Evolutionary conservation across 2,113 vertebrate species (phyloP), one percentile per base, ranked within the genome.

Genomic region (Phylloscopus whistleri): DNA sequence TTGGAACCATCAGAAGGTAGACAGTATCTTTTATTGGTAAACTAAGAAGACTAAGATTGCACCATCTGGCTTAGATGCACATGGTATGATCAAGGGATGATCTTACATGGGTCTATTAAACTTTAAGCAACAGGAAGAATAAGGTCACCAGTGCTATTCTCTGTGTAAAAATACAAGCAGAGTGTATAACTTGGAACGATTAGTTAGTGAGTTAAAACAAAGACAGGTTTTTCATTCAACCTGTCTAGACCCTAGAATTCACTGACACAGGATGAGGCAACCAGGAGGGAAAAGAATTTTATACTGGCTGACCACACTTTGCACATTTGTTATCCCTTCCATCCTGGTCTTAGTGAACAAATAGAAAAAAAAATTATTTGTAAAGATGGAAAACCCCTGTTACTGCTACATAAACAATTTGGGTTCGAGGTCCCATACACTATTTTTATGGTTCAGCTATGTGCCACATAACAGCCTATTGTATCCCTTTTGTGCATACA

Each of bases 181-280:
- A 68, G 4, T 55, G 16, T 21, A 31, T 26, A 6, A 31, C 10
- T 24, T 46, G 21, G 48, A 80, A 37, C 37, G 0, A 31, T 37
- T 37, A 67, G 16, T 31, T 31, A 26, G 28, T 26, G 51, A 67
- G 16, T 8, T 46, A 56, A 55, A 66, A 31, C 26, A 44, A 30
- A 64, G 15, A 56, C 21, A 81, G 21, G 63, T 7, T 33, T 58
- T 39, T 58, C 7, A 27, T 68, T 39, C 14, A 27, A 27, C 9
- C 11, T 39, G 23, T 33, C n/a, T 41, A 58, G 28, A n/a, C 23
- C 43, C 43, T 28, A 27, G 18, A 49, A 58, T 58, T 49, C 28
- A 33, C 18, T 49, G 28, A 49, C 43, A 22, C 14, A 49, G 18
- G 52, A 39, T 0, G 0, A 14, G 18, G 18, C 28, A 68, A 39